phyloP scores from a whole-genome alignment of 2,113 vertebrate genomes.

The Recurvirostra avosetta region DNA sequence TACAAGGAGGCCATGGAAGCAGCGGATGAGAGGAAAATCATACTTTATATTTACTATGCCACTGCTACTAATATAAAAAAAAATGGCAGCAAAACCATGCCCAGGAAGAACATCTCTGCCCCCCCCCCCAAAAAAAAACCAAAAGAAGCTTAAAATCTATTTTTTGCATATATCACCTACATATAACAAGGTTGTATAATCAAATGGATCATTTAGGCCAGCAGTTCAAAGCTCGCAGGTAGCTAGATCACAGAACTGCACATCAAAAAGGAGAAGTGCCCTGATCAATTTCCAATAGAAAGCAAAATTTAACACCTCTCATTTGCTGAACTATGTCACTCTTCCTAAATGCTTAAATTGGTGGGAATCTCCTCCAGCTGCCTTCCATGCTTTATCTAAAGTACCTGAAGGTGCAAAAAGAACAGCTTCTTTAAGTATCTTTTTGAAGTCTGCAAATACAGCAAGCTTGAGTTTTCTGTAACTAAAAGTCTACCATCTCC shows the following conservation, averaged over 20 bases:
- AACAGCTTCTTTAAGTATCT: background rate
- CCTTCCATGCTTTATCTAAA: background rate
- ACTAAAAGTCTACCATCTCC: background rate
- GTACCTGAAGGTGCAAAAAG: background rate
- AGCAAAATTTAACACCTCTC: background rate
- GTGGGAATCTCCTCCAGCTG: background rate
- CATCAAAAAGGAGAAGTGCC: background rate
- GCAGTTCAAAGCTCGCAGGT: background rate
- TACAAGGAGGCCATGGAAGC: background rate
- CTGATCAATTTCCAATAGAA: background rate
- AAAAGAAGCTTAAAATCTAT: background rate
- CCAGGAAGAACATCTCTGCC: rapidly evolving
- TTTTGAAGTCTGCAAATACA: background rate
- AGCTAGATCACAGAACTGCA: background rate
- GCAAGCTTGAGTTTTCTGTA: background rate
- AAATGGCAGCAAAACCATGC: background rate
- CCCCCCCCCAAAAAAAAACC: background rate
- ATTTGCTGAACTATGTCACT: background rate
- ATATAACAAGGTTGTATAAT: background rate
- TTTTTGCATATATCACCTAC: constrained; percentile 7
- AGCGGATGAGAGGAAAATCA: background rate
- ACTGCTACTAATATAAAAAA: background rate
- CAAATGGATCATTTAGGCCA: background rate
- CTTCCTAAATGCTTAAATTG: background rate
- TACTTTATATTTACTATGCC: background rate